Evolutionary conservation across 2,797 vertebrate genomes (phyloP).

Genomic region (Pseudochirops corinnae): DNA sequence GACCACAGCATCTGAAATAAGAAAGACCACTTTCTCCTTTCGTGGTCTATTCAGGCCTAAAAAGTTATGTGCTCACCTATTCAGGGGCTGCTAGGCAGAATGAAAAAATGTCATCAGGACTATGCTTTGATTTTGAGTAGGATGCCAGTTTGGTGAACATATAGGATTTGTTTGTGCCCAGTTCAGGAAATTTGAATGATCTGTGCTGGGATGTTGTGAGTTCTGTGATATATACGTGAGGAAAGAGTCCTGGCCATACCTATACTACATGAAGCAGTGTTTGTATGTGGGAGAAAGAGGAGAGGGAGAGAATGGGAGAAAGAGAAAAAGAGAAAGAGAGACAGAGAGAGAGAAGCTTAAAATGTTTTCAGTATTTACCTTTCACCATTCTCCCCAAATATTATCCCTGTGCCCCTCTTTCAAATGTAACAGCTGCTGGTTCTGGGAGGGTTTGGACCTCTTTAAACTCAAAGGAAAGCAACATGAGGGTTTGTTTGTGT

Average conservation of each 20-base stretch:
- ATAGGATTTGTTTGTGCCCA: not conserved
- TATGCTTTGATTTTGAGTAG: not conserved
- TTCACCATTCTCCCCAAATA: not conserved
- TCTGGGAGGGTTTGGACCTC: slow-evolving; percentile 86
- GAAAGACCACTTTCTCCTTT: not conserved
- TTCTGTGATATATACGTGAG: slow-evolving; percentile 18
- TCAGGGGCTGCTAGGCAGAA: not conserved
- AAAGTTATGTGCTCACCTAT: not conserved
- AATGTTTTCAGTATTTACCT: not conserved
- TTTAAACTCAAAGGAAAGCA: slow-evolving; percentile 90
- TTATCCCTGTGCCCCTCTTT: slow-evolving; percentile 29
- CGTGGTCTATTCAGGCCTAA: not conserved
- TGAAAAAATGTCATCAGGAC: not conserved
- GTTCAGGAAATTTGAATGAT: slow-evolving; percentile 24
- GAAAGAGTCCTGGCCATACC: not conserved
- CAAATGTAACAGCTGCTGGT: slow-evolving; percentile 84
- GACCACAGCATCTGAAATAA: not conserved
- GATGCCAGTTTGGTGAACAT: not conserved
- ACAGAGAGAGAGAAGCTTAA: not conserved
- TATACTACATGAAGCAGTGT: not conserved
- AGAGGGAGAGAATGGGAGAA: too few species aligned
- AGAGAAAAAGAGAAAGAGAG: not conserved
- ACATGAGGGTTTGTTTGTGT: slow-evolving; percentile 85
- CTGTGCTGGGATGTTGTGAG: slow-evolving; percentile 7
- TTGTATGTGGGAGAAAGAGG: not conserved